These are phyloP conservation scores for Thymelicus lineola DNA, from an alignment of 2,888 invertebrate species.

Conservation along the genomic window DNA sequence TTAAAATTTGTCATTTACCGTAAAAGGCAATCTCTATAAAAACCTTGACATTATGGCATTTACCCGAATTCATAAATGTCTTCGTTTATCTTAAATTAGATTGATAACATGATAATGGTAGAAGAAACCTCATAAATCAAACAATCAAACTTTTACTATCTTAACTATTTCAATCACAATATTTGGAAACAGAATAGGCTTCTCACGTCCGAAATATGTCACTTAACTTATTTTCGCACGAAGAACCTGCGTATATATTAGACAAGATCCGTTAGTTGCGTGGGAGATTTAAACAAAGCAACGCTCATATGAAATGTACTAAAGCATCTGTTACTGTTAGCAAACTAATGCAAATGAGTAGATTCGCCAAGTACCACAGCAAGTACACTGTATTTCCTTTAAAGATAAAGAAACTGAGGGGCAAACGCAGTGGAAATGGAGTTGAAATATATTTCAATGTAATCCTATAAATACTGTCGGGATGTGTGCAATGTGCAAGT, in stretches of 20 bases:
- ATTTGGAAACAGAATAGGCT: constrained; percentile 44
- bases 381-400: constrained; percentile 6
- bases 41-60: background rate
- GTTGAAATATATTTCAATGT: constrained; percentile 7
- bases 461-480: background rate
- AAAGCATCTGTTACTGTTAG: constrained; percentile 34
- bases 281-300: constrained; percentile 75
- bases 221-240: constrained; percentile 62
- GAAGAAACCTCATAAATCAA: constrained; percentile 5
- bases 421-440: background rate
- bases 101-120: too few species aligned
- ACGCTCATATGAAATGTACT: constrained; percentile 59
- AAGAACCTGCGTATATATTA: constrained; percentile 48
- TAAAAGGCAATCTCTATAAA: background rate
- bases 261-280: constrained; percentile 71
- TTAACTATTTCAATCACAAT: constrained; percentile 3
- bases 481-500: too few species aligned
- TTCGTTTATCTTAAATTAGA: too few species aligned
- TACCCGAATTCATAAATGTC: background rate
- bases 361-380: constrained; percentile 20
- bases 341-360: constrained; percentile 29
- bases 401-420: constrained; percentile 4
- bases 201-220: constrained; percentile 58
- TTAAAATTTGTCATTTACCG: background rate
- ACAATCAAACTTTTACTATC: constrained; percentile 14